phyloP scores from a whole-genome alignment of 2,797 vertebrate genomes.

The Sebastes taczanowskii region DNA sequence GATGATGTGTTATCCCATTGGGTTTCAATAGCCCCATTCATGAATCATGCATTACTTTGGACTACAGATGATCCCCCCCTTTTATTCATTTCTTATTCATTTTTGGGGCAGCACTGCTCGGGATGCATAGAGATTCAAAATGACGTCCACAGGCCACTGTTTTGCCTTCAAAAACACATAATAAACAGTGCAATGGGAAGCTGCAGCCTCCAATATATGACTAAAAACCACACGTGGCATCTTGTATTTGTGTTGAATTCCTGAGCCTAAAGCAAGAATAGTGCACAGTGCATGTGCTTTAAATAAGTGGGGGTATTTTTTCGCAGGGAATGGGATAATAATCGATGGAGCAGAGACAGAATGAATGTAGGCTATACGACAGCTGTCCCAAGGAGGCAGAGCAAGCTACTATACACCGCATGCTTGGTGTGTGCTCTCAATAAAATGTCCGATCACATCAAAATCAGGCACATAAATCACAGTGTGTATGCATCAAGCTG shows the following conservation, averaged over 20 bases:
- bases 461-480: slow-evolving; percentile 38
- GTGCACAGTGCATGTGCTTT: slow-evolving; percentile 43
- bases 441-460: slow-evolving; percentile 68
- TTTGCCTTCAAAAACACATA: slow-evolving; percentile 66
- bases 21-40: slow-evolving; percentile 74
- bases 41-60: slow-evolving; percentile 76
- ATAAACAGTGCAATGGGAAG: slow-evolving; percentile 43
- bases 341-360: slow-evolving; percentile 72
- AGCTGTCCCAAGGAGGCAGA: slow-evolving; percentile 77
- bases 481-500: slow-evolving; percentile 57
- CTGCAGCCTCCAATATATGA: slow-evolving; percentile 34
- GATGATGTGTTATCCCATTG: slow-evolving; percentile 70
- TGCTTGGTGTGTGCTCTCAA: slow-evolving; percentile 63
- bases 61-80: slow-evolving; percentile 55
- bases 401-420: slow-evolving; percentile 71
- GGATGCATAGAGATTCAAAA: slow-evolving; percentile 73
- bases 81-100: slow-evolving; percentile 65
- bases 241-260: slow-evolving; percentile 44
- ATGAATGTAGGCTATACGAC: slow-evolving; percentile 72
- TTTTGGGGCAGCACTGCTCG: slow-evolving; percentile 60
- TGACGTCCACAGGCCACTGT: slow-evolving; percentile 75
- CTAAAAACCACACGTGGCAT: slow-evolving; percentile 70
- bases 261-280: slow-evolving; percentile 32
- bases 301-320: slow-evolving; percentile 56
- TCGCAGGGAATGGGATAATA: slow-evolving; percentile 51